Evolutionary conservation across 2,888 invertebrate species (phyloP).

Genomic region (Zootermopsis nevadensis): DNA sequence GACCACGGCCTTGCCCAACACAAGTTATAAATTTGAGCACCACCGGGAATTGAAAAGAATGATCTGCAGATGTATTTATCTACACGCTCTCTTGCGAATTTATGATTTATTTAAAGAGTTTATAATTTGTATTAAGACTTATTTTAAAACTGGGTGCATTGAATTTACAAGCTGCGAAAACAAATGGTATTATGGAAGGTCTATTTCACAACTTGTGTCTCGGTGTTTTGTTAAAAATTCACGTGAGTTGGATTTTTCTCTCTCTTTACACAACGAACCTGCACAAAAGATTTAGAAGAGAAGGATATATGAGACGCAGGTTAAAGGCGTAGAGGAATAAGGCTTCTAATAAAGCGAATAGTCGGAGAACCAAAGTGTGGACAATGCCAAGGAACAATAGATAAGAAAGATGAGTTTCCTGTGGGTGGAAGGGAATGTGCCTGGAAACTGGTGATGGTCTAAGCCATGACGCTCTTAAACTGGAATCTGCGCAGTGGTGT

Average conservation of each 20-base stretch:
- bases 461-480: not conserved
- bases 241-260: not conserved
- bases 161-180: not conserved
- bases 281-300: not conserved
- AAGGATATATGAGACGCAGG: not conserved
- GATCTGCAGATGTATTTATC: no score
- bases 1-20: no score
- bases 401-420: not conserved
- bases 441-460: not conserved
- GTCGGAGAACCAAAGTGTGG: not conserved
- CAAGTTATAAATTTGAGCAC: no score
- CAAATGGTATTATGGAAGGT: not conserved
- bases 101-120: no score
- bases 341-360: not conserved
- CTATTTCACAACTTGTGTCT: not conserved
- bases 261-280: not conserved
- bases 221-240: conserved; percentile 16
- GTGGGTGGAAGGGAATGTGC: not conserved
- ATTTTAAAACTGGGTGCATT: not conserved
- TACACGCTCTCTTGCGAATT: no score
- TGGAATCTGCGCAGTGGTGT: not conserved
- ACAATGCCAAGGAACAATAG: not conserved
- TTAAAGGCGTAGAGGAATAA: not conserved
- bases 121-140: no score
- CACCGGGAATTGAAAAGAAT: no score